Evolutionary conservation across 2,113 vertebrate genomes (phyloP).

Genomic region (Pogonocichla stellata): DNA sequence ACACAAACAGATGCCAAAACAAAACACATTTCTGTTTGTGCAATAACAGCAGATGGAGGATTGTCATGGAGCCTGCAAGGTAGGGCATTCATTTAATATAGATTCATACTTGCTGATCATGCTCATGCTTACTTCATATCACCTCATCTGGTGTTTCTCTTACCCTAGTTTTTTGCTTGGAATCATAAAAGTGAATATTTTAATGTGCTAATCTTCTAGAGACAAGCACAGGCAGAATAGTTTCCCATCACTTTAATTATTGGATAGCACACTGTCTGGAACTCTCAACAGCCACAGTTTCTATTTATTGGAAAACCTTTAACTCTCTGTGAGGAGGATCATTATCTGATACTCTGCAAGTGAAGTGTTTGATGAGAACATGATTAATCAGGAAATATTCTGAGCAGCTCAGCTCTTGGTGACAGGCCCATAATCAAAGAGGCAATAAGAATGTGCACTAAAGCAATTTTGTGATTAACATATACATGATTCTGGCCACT

Average conservation of each 20-base stretch:
- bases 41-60: constrained; percentile 12
- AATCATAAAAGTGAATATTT: not conserved
- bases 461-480: constrained; percentile 33
- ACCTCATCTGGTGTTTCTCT: not conserved
- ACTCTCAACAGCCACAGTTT: constrained; percentile 2
- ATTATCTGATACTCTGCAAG: constrained; percentile 24
- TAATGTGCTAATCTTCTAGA: not conserved
- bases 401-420: constrained; percentile 1
- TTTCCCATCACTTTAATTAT: constrained; percentile 19
- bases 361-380: constrained; percentile 31
- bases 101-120: not conserved
- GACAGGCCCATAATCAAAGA: constrained; percentile 35
- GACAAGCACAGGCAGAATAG: not conserved
- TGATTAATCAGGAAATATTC: constrained; percentile 47
- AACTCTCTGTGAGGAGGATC: constrained; percentile 6
- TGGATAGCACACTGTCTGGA: not conserved
- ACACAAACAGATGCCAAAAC: not conserved
- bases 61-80: not conserved
- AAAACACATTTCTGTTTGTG: not conserved
- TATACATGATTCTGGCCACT: not conserved
- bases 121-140: not conserved
- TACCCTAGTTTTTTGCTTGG: not conserved
- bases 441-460: not conserved
- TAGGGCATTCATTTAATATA: not conserved
- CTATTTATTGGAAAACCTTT: constrained; percentile 55